phyloP scores from a whole-genome alignment of 2,113 vertebrate genomes.

The Zapus hudsonius region DNA sequence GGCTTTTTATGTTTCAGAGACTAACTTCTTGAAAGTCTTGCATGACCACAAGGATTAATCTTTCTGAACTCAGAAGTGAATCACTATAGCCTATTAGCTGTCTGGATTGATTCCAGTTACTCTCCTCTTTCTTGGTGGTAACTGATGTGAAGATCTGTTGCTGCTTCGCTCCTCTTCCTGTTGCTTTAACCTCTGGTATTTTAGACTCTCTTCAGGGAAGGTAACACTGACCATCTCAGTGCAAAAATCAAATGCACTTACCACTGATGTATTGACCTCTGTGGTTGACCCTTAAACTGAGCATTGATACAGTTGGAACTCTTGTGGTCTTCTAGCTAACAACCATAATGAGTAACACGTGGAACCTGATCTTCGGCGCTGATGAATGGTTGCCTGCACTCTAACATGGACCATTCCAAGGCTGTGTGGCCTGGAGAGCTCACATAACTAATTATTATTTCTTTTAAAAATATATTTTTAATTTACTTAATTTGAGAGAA shows the following conservation, averaged over 20 bases:
- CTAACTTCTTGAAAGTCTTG: constrained; percentile 41
- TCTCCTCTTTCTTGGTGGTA: not conserved
- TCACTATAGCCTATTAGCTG: constrained; percentile 44
- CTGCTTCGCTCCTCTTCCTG: constrained; percentile 62
- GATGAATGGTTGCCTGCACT: not conserved
- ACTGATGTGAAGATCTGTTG: constrained; percentile 26
- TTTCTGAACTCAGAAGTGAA: constrained; percentile 68
- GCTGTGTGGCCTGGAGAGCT: not conserved
- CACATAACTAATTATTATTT: not conserved
- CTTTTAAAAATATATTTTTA: not conserved
- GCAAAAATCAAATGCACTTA: constrained; percentile 63
- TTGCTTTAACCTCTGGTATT: constrained; percentile 69
- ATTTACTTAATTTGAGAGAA: too few relatives aligned
- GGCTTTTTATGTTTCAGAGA: constrained; percentile 72
- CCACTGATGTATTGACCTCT: constrained; percentile 50
- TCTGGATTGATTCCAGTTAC: constrained; percentile 41
- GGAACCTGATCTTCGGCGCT: constrained; percentile 1
- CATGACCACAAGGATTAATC: constrained; percentile 72
- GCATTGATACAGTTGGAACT: constrained; percentile 29
- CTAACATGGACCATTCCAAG: not conserved
- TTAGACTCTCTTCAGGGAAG: constrained; percentile 63
- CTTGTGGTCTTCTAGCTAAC: constrained; percentile 61
- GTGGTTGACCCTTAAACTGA: constrained; percentile 69
- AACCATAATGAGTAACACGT: constrained; percentile 28
- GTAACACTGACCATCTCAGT: constrained; percentile 22